Conservation (phyloP, 2,888 invertebrate genomes). For the Alentia gelatinosa region DNA sequence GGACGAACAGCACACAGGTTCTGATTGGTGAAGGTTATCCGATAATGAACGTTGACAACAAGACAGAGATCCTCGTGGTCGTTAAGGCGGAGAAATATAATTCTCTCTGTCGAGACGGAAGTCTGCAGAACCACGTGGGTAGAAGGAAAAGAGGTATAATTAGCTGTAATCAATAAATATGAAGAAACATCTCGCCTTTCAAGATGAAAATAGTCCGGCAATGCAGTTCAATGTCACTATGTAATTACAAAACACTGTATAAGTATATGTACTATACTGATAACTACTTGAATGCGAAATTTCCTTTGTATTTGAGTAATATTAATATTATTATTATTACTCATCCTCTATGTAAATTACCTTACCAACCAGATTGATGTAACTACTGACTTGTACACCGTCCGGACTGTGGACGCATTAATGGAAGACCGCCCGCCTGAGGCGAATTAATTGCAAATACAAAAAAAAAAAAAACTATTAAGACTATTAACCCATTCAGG, state of each 20-base stretch:
- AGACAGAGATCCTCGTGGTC: neutral
- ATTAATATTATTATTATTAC: too few species aligned
- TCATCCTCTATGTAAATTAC: too few species aligned
- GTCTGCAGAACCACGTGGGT: neutral
- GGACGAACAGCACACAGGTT: neutral
- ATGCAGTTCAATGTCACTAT: neutral
- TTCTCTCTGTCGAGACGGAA: neutral
- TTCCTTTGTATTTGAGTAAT: neutral
- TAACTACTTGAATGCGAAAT: neutral
- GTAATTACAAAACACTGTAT: neutral
- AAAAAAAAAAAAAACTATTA: too few species aligned
- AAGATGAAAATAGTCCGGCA: neutral
- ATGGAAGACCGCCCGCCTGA: too few species aligned
- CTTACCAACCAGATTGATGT: too few species aligned
- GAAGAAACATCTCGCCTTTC: neutral
- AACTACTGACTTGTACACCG: too few species aligned
- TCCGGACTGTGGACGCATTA: too few species aligned
- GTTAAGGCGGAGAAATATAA: neutral
- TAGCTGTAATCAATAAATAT: neutral
- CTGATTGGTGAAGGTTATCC: neutral
- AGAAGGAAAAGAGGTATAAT: neutral
- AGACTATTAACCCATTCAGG: too few species aligned
- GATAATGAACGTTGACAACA: neutral
- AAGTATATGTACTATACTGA: neutral
- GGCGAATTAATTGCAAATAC: too few species aligned